Percentiles rank a stretch among this genome's conserved stretches.
Conservation (phyloP, 2,797 vertebrate species). For the Pteropus rufus region DNA sequence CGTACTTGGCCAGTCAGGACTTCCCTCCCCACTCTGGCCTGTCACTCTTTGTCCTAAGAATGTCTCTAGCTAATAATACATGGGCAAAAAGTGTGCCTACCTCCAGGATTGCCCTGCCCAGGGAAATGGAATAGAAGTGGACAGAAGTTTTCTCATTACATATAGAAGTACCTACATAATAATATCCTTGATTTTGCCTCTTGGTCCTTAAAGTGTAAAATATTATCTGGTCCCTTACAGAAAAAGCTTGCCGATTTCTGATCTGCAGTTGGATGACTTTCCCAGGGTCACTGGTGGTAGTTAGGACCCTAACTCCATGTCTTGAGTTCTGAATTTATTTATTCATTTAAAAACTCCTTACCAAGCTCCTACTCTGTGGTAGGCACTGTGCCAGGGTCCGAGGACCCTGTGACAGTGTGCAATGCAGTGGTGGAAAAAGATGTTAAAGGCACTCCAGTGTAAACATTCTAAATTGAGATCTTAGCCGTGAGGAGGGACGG, state of each 20-base stretch:
- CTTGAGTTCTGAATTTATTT: constrained; percentile 21
- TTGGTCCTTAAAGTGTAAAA: not conserved
- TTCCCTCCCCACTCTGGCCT: not conserved
- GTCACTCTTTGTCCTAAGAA: not conserved
- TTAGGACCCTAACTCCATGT: not conserved
- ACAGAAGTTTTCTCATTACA: not conserved
- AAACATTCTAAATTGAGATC: not conserved
- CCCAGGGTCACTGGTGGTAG: not conserved
- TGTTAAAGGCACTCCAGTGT: not conserved
- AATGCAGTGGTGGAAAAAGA: not conserved
- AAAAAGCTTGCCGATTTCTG: not conserved
- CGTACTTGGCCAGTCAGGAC: not conserved
- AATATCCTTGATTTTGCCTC: not conserved
- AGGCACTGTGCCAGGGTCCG: not conserved
- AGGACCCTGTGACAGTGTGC: not conserved
- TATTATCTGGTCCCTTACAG: not conserved
- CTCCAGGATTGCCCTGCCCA: not conserved
- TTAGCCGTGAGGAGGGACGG: not conserved
- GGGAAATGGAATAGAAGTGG: not conserved
- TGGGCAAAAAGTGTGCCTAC: not conserved
- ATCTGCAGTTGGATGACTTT: constrained; percentile 16
- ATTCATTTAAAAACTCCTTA: constrained; percentile 8
- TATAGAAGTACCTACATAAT: not conserved
- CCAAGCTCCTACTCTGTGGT: not conserved
- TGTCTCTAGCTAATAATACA: not conserved